These are phyloP conservation scores for Marisa cornuarietis DNA, from an alignment of 1,140 invertebrate genomes.

Conservation along the genomic window DNA sequence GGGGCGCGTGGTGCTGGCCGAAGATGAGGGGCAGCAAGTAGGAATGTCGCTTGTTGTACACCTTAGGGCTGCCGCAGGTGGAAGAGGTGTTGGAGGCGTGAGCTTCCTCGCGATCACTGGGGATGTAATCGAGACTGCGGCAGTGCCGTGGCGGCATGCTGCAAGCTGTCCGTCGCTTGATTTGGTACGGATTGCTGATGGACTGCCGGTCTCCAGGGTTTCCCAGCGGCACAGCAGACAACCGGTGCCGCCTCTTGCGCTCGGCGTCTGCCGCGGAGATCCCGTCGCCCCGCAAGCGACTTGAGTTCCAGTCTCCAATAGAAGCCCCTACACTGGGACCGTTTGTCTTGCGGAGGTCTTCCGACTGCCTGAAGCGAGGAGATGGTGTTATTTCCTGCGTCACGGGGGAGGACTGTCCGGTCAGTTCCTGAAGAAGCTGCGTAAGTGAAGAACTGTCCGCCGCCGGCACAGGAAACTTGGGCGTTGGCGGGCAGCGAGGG, in stretches of 20 bases:
- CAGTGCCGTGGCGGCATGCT: conserved; percentile 56
- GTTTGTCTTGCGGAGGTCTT: not conserved
- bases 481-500: conserved; percentile 52
- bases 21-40: conserved; percentile 49
- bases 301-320: no score
- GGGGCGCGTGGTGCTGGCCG: conserved; percentile 24
- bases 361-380: not conserved
- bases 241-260: conserved; percentile 18
- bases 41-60: conserved; percentile 35
- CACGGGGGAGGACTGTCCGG: conserved; percentile 32
- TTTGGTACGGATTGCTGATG: conserved; percentile 51
- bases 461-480: conserved; percentile 53
- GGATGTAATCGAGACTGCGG: conserved; percentile 63
- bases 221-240: conserved; percentile 17
- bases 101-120: conserved; percentile 58
- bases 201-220: conserved; percentile 17
- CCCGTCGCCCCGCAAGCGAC: not conserved
- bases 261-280: not conserved
- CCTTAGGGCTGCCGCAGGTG: conserved; percentile 55
- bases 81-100: conserved; percentile 51
- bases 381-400: conserved; percentile 22
- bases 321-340: not conserved
- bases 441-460: conserved; percentile 48
- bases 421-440: conserved; percentile 52
- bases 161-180: conserved; percentile 55